Conservation (phyloP, 2,113 vertebrate species). For the Theristicus caerulescens region DNA sequence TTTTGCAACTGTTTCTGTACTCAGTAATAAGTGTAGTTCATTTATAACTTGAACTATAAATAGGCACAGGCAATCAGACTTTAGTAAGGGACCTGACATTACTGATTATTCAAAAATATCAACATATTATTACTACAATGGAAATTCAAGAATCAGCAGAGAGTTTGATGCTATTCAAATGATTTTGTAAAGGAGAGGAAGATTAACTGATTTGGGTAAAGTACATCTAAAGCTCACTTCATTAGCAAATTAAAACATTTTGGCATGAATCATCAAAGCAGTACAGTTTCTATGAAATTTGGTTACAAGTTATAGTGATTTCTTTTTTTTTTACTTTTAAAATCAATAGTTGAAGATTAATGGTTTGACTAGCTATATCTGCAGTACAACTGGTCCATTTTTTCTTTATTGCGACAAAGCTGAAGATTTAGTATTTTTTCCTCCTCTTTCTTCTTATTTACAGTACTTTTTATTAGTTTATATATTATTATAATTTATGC, state of each 20-base stretch:
- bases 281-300: background rate
- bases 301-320: background rate
- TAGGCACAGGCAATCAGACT: background rate
- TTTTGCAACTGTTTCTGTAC: background rate
- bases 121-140: background rate
- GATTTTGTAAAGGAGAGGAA: background rate
- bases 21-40: background rate
- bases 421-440: background rate
- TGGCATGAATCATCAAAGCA: background rate
- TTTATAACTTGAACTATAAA: background rate
- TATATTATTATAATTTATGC: background rate
- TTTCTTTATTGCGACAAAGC: background rate
- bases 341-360: background rate
- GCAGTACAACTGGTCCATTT: background rate
- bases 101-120: background rate
- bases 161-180: background rate
- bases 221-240: background rate
- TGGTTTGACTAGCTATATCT: background rate
- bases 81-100: background rate
- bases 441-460: background rate
- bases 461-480: background rate
- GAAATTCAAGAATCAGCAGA: background rate
- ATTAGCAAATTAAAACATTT: background rate
- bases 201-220: background rate
- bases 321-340: background rate